Conservation (phyloP, 92 coral and sea anemone genomes). For the Siderastrea siderea region DNA sequence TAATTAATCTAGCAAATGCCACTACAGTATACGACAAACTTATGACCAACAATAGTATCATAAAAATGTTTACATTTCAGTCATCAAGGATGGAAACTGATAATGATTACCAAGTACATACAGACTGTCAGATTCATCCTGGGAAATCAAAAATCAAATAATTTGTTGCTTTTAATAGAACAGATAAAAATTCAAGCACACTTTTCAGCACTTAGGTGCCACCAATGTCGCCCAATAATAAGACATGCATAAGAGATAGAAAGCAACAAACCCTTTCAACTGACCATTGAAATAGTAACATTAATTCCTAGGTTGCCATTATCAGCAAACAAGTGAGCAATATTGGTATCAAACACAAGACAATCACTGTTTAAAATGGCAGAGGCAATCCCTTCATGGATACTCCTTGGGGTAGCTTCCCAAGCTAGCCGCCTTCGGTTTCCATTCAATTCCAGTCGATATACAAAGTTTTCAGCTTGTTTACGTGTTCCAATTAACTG, state of each 20-base stretch:
- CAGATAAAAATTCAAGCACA: not conserved
- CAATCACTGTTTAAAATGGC: constrained; percentile 99
- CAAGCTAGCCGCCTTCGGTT: constrained; percentile 94
- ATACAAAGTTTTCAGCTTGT: constrained; percentile 98
- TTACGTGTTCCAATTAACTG: constrained; percentile 99
- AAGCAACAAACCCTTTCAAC: constrained; percentile 30
- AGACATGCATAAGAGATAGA: not conserved
- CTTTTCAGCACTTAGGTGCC: not conserved
- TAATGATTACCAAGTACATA: not conserved
- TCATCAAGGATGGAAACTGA: not conserved
- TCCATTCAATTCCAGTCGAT: constrained; percentile 97
- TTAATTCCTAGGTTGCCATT: constrained; percentile 98
- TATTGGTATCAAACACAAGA: constrained; percentile 96
- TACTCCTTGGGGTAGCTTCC: constrained; percentile 99
- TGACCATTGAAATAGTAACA: constrained; percentile 98
- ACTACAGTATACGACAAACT: too few relatives aligned
- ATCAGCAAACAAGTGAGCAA: constrained; percentile 99
- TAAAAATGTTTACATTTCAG: too few relatives aligned
- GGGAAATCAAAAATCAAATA: not conserved
- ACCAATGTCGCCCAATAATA: not conserved
- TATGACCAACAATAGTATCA: too few relatives aligned
- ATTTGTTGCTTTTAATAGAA: not conserved
- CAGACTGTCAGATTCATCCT: too few relatives aligned
- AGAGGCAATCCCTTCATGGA: constrained; percentile 99
- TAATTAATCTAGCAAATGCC: too few relatives aligned